phyloP scores from a whole-genome alignment of 1,140 invertebrate genomes.

The Lepidurus apus region DNA sequence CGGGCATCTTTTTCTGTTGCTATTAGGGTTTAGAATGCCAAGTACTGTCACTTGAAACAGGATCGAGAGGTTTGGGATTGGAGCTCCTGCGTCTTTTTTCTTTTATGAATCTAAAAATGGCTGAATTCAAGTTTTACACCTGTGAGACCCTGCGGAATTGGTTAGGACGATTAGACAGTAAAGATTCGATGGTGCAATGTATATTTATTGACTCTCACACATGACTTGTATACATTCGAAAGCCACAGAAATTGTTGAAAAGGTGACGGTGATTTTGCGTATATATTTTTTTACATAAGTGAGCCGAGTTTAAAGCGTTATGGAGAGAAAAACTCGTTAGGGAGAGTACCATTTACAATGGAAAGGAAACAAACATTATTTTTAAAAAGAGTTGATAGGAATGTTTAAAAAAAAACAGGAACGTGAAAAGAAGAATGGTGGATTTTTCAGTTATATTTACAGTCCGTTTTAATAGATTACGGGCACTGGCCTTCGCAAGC shows the following conservation, averaged over 20 bases:
- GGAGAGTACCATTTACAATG: not conserved
- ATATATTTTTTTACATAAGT: not conserved
- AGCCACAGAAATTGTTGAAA: not conserved
- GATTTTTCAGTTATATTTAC: not conserved
- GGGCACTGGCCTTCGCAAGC: constrained; percentile 36
- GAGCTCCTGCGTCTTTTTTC: too few species aligned
- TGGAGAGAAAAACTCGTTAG: not conserved
- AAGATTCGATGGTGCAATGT: not conserved
- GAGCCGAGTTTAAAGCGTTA: not conserved
- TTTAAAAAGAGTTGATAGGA: not conserved
- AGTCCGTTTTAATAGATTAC: constrained; percentile 28
- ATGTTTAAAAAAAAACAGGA: not conserved
- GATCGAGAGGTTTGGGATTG: too few species aligned
- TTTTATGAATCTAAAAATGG: too few species aligned
- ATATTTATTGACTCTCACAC: constrained; percentile 16
- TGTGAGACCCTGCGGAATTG: too few species aligned
- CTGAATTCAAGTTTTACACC: too few species aligned
- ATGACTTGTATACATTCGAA: constrained; percentile 1
- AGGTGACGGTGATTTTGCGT: not conserved
- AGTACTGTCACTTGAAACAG: too few species aligned
- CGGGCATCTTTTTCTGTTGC: not conserved
- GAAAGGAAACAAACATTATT: not conserved
- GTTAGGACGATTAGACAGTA: too few species aligned
- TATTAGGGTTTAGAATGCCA: not conserved
- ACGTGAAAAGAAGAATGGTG: not conserved